Base-by-base conservation (phyloP, 2,888 invertebrate genomes). In the Phyllotreta striolata region DNA sequence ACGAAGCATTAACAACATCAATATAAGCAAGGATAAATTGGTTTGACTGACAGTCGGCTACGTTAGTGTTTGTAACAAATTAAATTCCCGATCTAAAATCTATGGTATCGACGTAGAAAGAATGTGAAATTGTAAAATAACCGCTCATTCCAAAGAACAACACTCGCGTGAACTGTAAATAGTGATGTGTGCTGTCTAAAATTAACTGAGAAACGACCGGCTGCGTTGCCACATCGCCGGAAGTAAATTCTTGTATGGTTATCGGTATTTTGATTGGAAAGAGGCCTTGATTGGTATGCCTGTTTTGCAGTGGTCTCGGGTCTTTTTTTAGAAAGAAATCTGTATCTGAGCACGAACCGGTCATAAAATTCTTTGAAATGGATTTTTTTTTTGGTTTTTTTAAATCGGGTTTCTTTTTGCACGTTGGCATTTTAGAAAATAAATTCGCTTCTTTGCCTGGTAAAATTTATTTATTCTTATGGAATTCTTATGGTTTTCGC, bases 141-240 rank as follows among this genome's bases (percentile, higher is more conserved):
- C 63, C 61, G 60, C 52, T 60, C 43, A 60, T 66, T 62, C 64
- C 40, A 54, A 41, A 37, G 66, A 64, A 66, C 66, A 64, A 62
- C 56, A 63, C 68, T 65, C 59, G 66, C 66, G 59, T 64, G 62
- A 68, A 68, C 66, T 66, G 66, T 68, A 64, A 68, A 66, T 68
- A 68, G 64, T 68, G 68, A 66, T 64, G 68, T 66, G 60, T 66
- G 60, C 68, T 60, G 62, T 68, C 68, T 64, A 68, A 68, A 68
- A 64, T 68, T 68, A 66, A 68, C 64, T 56, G 62, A 64, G 63
- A 58, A 63, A 58, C 57, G 62, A 49, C 55, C 51, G 54, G 54
- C 66, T 46, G 9, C 41, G 62, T 65, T 65, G 65, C 58, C 65
- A 58, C 35, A 24, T 62, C 39, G 44, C 47, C 34, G 47, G 54